Percentiles rank a stretch among this genome's conserved stretches.
phyloP scores from a whole-genome alignment of 2,113 vertebrate species.

The Polypterus bichir region DNA sequence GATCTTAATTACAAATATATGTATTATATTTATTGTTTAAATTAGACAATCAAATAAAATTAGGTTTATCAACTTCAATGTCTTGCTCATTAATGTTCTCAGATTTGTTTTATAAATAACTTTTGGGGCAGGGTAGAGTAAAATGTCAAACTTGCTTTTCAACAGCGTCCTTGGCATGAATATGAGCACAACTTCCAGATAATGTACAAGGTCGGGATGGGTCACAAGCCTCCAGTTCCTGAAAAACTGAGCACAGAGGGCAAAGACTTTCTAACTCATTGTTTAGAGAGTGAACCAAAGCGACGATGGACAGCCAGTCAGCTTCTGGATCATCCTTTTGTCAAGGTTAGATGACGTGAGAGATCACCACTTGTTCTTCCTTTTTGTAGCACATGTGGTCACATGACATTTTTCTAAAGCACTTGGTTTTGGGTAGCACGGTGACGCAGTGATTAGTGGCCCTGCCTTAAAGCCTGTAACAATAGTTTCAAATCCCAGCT shows the following conservation, averaged over 20 bases:
- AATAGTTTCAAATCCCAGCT: no score
- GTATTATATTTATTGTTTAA: no score
- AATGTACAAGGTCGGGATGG: constrained; percentile 98
- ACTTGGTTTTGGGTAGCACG: no score
- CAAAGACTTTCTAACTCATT: constrained; percentile 88
- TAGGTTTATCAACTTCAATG: not conserved
- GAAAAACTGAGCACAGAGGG: constrained; percentile 92
- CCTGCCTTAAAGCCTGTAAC: no score
- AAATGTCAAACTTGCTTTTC: constrained; percentile 1
- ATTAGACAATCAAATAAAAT: no score
- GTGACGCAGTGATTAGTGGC: no score
- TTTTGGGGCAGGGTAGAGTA: no score
- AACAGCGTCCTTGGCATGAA: constrained; percentile 92
- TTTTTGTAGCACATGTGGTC: no score
- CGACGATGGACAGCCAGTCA: constrained; percentile 89
- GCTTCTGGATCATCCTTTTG: constrained; percentile 90
- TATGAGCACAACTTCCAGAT: constrained; percentile 99
- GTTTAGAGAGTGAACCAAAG: constrained; percentile 91
- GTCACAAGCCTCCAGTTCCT: constrained; percentile 89
- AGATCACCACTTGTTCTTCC: not conserved
- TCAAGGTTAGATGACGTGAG: constrained; percentile 66
- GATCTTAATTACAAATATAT: no score
- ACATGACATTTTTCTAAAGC: no score
- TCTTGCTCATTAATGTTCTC: no score
- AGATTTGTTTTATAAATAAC: no score